Evolutionary conservation across 2,113 vertebrate species (phyloP).

Genomic region (Hippoglossus stenolepis): DNA sequence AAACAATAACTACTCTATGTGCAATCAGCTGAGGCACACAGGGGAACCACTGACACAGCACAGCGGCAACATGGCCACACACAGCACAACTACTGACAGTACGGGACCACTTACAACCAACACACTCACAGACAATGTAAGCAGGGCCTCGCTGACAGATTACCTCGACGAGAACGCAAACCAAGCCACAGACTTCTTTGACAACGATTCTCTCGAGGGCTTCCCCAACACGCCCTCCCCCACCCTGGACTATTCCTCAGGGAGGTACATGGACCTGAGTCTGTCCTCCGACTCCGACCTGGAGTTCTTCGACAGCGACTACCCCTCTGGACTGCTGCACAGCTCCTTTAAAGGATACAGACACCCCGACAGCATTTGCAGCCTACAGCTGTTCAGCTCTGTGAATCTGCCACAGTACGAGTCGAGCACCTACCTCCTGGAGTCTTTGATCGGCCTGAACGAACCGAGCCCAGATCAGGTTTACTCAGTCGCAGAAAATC

Average conservation of each 20-base stretch:
- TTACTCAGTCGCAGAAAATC: constrained; percentile 79
- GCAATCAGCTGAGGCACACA: constrained; percentile 38
- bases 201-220: constrained; percentile 71
- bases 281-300: constrained; percentile 91
- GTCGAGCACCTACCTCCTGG: constrained; percentile 86
- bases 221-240: constrained; percentile 77
- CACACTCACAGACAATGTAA: constrained; percentile 58
- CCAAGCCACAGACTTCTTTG: constrained; percentile 82
- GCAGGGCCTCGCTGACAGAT: constrained; percentile 76
- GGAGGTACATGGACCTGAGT: constrained; percentile 89
- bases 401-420: constrained; percentile 83
- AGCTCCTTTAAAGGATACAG: constrained; percentile 87
- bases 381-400: constrained; percentile 84
- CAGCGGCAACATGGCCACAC: constrained; percentile 49
- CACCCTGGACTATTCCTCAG: constrained; percentile 76
- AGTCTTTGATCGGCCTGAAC: constrained; percentile 89
- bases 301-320: constrained; percentile 92
- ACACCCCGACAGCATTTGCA: constrained; percentile 80
- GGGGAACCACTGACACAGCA: constrained; percentile 76
- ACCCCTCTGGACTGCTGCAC: constrained; percentile 88
- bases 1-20: constrained; percentile 71
- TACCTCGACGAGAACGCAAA: constrained; percentile 92
- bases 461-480: constrained; percentile 82
- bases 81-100: constrained; percentile 76
- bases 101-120: constrained; percentile 44